Evolutionary conservation across 2,888 invertebrate genomes (phyloP), one percentile per base, ranked within the genome.

Genomic region (Watsonalla cultraria): DNA sequence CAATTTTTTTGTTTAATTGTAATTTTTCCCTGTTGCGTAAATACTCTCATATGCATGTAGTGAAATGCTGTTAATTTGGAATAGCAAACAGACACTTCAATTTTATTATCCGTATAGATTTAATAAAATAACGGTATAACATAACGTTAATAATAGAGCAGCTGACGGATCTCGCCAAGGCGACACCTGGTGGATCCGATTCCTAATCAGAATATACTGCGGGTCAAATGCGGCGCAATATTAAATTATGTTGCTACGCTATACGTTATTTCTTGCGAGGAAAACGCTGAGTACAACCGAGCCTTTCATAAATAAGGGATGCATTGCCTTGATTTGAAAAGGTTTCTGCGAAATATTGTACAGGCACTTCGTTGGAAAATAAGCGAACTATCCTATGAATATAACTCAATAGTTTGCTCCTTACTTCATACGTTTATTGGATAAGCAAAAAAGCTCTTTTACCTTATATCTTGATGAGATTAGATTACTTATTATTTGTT

Each of bases 161-260:
- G 48, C 13, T 7, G 42, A 42, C 42, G 42, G 42, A 42, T 11
- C 4, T 7, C 37, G 37, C 4, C 7, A 7, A 11, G 9, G 46
- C 46, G 39, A 15, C 49, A 49, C 49, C 37, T 39, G 49, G 49
- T 9, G 37, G 13, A 37, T 49, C 49, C 49, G 37, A 49, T 37
- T 13, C 15, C 34, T 49, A 49, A 37, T 49, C 49, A 37, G 7
- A 49, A 49, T 49, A 49, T 49, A 39, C 14, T 49, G 39, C 49
- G 37, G 49, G 49, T 49, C 37, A 49, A 49, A 37, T 11, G 37
- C 37, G 13, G 48, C 15, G 37, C 49, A 15, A 39, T 37, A 49
- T 49, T 49, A 49, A 49, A 49, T 49, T 37, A 39, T 37, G 15
- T 14, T 13, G 37, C 14, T 5, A 39, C 11, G 14, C 37, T 15